Evolutionary conservation across 2,888 invertebrate genomes (phyloP), one percentile per base, ranked within the genome.

Genomic region (Tillus elongatus): DNA sequence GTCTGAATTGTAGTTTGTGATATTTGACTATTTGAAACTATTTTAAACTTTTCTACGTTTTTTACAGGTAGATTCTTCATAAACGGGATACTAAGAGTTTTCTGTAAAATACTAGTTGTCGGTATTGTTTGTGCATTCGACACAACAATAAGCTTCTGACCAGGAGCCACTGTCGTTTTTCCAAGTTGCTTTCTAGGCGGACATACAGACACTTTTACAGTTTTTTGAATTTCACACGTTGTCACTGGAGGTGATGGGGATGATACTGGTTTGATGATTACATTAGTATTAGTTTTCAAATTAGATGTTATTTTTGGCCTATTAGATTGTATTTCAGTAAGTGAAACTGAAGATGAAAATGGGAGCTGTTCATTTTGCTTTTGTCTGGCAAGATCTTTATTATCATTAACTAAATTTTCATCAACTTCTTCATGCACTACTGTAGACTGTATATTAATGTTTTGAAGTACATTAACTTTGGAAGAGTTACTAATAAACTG

Each of bases 1-100:
- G 43, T 12, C 46, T 43, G 15, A 37, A 35, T 32, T 42, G 41
- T 16, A 43, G 45, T 36, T 39, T 45, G 6, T 33, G 35, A 19
- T 38, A 38, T 19, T 42, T 42, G 2, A 34, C 39, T 45, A 6
- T 53, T 56, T 2, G 60, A 54, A 3, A 65, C 58, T 27, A 65
- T 63, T 55, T 65, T 64, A 43, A 64, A 64, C 45, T 66, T 66
- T 37, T 64, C 65, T 15, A 64, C 55, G 46, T 61, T 64, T 46
- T 63, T 63, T 40, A 63, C 58, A 1, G 63, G 58, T 33, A 66
- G 53, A 43, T 63, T 66, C 44, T 63, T 65, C 30, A 62, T 58
- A 35, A 61, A 58, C 2, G 64, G 62, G 35, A 64, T 61, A 12
- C 62, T 58, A 15, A 64, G 45, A 2, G 63, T 63, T 36, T 61